Evolutionary conservation across 2,113 vertebrate genomes (phyloP).

Genomic region (Vombatus ursinus): DNA sequence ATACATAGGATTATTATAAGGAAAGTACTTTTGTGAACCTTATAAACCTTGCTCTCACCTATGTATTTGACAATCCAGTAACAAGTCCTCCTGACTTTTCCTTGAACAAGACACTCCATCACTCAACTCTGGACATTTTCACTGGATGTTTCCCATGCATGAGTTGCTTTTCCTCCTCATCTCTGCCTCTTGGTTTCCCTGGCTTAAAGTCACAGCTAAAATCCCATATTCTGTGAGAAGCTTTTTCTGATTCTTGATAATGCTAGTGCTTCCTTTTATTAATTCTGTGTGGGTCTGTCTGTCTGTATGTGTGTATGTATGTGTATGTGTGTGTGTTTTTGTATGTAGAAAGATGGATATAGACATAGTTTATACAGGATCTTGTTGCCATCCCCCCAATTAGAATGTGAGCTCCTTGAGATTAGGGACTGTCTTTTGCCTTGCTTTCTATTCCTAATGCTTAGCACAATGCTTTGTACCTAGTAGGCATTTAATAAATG

Average conservation of each 20-base stretch:
- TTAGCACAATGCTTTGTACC: neutral
- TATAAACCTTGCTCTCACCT: neutral
- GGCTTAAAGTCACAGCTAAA: neutral
- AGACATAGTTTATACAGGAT: neutral
- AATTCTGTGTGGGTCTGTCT: neutral
- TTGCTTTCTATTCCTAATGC: neutral
- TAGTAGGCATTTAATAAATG: neutral
- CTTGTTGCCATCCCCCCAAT: neutral
- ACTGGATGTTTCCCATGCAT: neutral
- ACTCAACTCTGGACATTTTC: neutral
- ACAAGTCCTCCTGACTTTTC: neutral
- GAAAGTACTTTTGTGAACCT: neutral
- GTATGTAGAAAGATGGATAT: too few relatives aligned
- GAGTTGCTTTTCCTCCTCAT: neutral
- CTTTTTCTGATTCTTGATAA: neutral
- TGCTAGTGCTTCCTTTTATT: neutral
- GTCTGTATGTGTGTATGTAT: too few relatives aligned
- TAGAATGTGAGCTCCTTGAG: neutral
- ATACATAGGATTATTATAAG: neutral
- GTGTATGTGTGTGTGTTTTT: too few relatives aligned
- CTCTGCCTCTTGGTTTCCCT: neutral
- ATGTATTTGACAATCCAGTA: neutral
- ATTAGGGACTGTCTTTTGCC: neutral
- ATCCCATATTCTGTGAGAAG: neutral
- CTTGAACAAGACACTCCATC: neutral